Evolutionary conservation across 2,113 vertebrate species (phyloP), one percentile per base, ranked within the genome.

Genomic region (Siphamia tubifer): DNA sequence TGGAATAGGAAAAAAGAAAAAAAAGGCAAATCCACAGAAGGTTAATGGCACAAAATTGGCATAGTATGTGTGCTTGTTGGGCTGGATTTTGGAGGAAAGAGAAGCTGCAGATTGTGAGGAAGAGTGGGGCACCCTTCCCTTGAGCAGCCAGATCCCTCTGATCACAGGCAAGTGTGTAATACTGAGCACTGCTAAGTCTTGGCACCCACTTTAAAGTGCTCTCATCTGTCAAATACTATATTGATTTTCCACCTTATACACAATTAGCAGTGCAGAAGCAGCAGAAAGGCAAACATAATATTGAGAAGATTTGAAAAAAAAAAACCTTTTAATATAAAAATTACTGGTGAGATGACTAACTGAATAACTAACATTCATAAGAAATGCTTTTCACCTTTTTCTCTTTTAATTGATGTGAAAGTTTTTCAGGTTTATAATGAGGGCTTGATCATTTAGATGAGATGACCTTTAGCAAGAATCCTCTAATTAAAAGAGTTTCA

Each of bases 181-280:
- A 71, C 56, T 54, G 72, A 89, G 78, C 67, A 87, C 61, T 25
- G 64, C 68, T 39, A 74, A 77, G 77, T 80, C 82, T 74, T 89
- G 86, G 86, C 81, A 87, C 68, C 68, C 80, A 91, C 90, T 91
- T 92, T 90, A 91, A 92, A 91, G 90, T 74, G 81, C 75, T 90
- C 85, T 89, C 87, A 82, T 89, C 89, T 91, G 90, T 92, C 90
- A 89, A 87, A 92, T 79, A 83, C 85, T 57, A 87, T 89, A 91
- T 90, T 87, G 90, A 91, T 92, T 91, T 90, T 90, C 79, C 73
- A 91, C 89, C 89, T 92, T 87, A 90, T 74, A 86, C 79, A 89
- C 84, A 90, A 92, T 93, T 92, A 91, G 87, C 79, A 60, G 81
- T 71, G 83, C 79, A 86, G 83, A 69, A 75, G 61, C 64, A 82